Percentiles rank a stretch among this genome's conserved stretches.
Evolutionary conservation across 2,113 vertebrate species (phyloP).

Genomic region (Mormyrus iriodes): DNA sequence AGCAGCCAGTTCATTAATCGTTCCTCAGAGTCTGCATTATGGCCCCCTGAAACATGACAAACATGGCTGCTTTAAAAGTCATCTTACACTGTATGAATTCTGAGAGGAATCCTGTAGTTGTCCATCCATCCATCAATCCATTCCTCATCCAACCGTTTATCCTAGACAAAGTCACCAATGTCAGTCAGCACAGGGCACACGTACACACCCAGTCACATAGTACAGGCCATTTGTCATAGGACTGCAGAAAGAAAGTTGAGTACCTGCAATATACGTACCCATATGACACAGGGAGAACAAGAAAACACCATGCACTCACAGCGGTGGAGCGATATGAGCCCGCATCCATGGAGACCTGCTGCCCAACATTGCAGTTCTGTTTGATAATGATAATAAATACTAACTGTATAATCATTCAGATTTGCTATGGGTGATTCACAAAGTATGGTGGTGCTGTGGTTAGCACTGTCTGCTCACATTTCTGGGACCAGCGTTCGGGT

Average conservation of each 20-base stretch:
- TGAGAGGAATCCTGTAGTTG: not conserved
- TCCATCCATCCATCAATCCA: not conserved
- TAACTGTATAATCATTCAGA: not conserved
- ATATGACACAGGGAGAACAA: not conserved
- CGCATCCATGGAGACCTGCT: not conserved
- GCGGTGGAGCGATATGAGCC: not conserved
- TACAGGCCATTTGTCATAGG: not conserved
- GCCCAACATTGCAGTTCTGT: not conserved
- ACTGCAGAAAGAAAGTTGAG: not conserved
- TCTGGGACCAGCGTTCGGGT: not conserved
- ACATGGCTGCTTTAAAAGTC: not conserved
- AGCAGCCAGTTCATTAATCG: slow-evolving; percentile 84
- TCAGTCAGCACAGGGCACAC: not conserved
- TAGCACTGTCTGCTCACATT: not conserved
- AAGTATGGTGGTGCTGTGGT: not conserved
- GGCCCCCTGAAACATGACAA: slow-evolving; percentile 55
- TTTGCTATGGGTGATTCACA: not conserved
- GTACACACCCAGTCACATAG: not conserved
- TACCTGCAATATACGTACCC: not conserved
- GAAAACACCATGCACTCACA: not conserved
- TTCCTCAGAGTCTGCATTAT: slow-evolving; percentile 82
- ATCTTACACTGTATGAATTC: not conserved
- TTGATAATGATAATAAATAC: not conserved
- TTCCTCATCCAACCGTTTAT: not conserved
- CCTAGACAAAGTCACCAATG: not conserved